Evolutionary conservation across 2,113 vertebrate genomes (phyloP).

Genomic region (Excalfactoria chinensis): DNA sequence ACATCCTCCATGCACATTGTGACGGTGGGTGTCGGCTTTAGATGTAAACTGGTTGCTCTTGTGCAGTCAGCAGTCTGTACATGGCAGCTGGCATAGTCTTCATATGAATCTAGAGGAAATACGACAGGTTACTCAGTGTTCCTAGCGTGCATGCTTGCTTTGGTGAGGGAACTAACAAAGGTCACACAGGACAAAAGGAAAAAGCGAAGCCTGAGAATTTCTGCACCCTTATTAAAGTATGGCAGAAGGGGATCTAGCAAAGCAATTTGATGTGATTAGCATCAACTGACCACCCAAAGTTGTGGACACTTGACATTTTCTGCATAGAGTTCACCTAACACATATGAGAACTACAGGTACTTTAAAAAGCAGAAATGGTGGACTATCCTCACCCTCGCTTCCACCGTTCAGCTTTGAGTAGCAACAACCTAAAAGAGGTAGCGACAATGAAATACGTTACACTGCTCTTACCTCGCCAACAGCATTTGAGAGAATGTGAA

Average conservation of each 20-base stretch:
- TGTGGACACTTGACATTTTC: neutral
- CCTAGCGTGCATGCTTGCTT: neutral
- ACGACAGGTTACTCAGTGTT: neutral
- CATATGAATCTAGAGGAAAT: conserved; percentile 91
- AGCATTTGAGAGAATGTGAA: conserved; percentile 95
- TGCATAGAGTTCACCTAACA: neutral
- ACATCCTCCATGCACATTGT: conserved; percentile 76
- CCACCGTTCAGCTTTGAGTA: neutral
- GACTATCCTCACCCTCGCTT: neutral
- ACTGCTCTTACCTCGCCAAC: conserved; percentile 89
- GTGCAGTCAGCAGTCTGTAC: conserved; percentile 96
- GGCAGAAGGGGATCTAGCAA: neutral
- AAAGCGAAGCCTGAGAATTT: neutral
- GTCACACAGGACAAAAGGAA: neutral
- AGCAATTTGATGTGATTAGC: neutral
- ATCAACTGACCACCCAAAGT: neutral
- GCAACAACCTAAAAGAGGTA: neutral
- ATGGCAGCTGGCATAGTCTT: conserved; percentile 99
- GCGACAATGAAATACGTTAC: neutral
- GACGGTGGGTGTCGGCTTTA: conserved; percentile 61
- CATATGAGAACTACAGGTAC: neutral
- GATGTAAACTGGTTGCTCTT: conserved; percentile 98
- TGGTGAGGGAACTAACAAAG: neutral
- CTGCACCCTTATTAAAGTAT: neutral
- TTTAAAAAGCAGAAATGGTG: neutral